Conservation (phyloP, 2,797 vertebrate genomes). For the Sebastes hopkinsi region DNA sequence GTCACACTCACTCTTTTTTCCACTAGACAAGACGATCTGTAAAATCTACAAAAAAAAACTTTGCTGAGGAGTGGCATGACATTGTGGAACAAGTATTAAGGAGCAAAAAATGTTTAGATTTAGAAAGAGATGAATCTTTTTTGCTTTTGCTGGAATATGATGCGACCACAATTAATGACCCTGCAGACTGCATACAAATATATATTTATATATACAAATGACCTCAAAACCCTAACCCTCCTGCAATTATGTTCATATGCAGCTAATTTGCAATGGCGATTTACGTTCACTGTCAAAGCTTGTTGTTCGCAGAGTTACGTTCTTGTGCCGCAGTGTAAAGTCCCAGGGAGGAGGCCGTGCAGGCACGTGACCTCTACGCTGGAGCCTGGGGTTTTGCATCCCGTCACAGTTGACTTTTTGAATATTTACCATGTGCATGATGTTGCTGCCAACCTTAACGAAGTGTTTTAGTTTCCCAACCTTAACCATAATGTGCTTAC, state of each 20-base stretch:
- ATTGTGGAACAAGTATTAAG: slow-evolving; percentile 12
- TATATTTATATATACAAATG: slow-evolving; percentile 30
- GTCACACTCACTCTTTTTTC: slow-evolving; percentile 46
- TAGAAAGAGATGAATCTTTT: slow-evolving; percentile 1
- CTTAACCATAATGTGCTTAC: slow-evolving; percentile 44
- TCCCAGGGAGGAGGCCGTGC: slow-evolving; percentile 3
- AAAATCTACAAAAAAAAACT: slow-evolving; percentile 30
- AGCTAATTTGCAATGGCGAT: slow-evolving; percentile 30
- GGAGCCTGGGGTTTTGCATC: slow-evolving; percentile 11
- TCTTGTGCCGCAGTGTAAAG: slow-evolving; percentile 6
- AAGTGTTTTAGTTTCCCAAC: slow-evolving; percentile 44
- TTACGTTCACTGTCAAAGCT: slow-evolving; percentile 31
- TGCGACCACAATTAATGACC: slow-evolving; percentile 6
- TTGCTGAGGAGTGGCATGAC: slow-evolving; percentile 29
- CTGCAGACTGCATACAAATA: slow-evolving; percentile 16
- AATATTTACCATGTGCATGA: slow-evolving; percentile 22
- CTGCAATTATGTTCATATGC: slow-evolving; percentile 16
- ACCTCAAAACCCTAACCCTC: slow-evolving; percentile 15
- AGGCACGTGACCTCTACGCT: neutral
- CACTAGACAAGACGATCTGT: slow-evolving; percentile 29
- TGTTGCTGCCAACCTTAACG: slow-evolving; percentile 41
- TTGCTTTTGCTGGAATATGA: slow-evolving; percentile 16
- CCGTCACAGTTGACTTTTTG: slow-evolving; percentile 27
- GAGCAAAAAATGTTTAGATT: slow-evolving; percentile 2
- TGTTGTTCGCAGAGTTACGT: slow-evolving; percentile 15